A percentile compares a stretch with the other conserved stretches of the same genome.
These are phyloP conservation scores for Ibidorhyncha struthersii DNA, from an alignment of 2,113 vertebrate genomes.

Conservation along the genomic window DNA sequence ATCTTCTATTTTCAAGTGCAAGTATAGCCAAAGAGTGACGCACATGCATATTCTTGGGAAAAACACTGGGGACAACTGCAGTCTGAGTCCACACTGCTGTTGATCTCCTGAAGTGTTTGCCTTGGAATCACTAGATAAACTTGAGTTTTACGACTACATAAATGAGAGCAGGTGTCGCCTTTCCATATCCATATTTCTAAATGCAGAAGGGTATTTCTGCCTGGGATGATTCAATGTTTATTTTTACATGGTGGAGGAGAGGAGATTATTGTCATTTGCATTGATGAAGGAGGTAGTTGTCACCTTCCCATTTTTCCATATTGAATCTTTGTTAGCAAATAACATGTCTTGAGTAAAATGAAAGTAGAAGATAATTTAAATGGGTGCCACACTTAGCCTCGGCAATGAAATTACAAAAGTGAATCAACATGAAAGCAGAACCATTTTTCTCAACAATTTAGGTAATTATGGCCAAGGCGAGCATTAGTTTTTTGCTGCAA, in stretches of 20 bases:
- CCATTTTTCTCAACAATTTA: conserved; percentile 23
- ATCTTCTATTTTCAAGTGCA: neutral
- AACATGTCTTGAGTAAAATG: conserved; percentile 34
- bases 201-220: conserved; percentile 28
- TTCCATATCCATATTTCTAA: neutral
- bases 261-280: conserved; percentile 55
- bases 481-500: neutral
- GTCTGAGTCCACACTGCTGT: neutral
- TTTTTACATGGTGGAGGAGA: conserved; percentile 22
- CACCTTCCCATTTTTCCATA: conserved; percentile 50
- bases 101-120: neutral
- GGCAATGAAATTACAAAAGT: conserved; percentile 40
- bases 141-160: neutral
- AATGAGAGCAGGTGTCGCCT: conserved; percentile 23
- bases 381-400: conserved; percentile 9
- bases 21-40: neutral
- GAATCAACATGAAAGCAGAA: conserved; percentile 59
- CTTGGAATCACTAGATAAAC: neutral
- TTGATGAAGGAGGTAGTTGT: conserved; percentile 48
- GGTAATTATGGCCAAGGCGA: conserved; percentile 50
- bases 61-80: neutral
- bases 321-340: conserved; percentile 59
- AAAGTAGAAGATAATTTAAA: conserved; percentile 50
- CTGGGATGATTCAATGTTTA: conserved; percentile 56
- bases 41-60: neutral